A percentile compares a stretch with the other conserved stretches of the same genome.
phyloP scores from a whole-genome alignment of 2,113 vertebrate species.

The Eudyptes chrysolophus region DNA sequence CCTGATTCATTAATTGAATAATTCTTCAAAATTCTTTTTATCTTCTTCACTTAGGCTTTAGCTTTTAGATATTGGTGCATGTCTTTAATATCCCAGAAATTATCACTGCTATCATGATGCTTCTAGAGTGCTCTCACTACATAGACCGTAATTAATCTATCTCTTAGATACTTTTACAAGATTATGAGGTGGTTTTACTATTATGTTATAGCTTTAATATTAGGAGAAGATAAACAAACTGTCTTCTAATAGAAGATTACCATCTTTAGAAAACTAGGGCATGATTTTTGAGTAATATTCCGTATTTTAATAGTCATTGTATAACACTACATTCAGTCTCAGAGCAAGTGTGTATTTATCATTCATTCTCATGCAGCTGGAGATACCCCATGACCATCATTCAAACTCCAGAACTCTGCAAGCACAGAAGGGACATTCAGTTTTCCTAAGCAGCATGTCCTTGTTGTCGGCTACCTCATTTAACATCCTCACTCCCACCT shows the following conservation, averaged over 20 bases:
- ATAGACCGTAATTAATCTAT: background rate
- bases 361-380: background rate
- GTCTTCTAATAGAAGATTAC: background rate
- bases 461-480: background rate
- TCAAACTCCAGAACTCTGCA: background rate
- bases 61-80: background rate
- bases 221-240: background rate
- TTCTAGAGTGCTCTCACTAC: background rate
- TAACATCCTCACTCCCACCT: background rate
- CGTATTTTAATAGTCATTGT: background rate
- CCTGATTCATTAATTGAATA: background rate
- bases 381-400: background rate
- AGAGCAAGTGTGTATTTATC: background rate
- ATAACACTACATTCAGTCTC: background rate
- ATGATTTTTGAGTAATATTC: background rate
- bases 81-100: background rate
- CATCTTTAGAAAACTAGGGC: background rate
- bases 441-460: background rate
- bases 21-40: background rate
- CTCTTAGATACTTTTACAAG: background rate
- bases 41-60: background rate
- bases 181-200: background rate
- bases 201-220: background rate
- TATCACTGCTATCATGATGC: background rate
- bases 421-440: background rate